Evolutionary conservation across 2,888 invertebrate species (phyloP).

Genomic region (Oligia fasciuncula): DNA sequence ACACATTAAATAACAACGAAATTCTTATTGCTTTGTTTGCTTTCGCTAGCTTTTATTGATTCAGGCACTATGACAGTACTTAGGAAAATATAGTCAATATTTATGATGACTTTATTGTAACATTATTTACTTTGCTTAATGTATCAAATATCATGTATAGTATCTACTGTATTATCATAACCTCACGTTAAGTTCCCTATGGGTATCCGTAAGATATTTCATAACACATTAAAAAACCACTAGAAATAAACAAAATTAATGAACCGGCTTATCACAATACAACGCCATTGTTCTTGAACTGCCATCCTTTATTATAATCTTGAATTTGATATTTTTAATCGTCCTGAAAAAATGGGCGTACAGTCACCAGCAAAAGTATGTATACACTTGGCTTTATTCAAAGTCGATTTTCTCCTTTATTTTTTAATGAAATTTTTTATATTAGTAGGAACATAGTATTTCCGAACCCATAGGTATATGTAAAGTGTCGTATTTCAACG

Average conservation of each 20-base stretch:
- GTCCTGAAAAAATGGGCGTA: not conserved
- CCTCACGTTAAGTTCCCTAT: not conserved
- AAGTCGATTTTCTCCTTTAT: too few species aligned
- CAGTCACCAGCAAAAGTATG: too few species aligned
- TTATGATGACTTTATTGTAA: not conserved
- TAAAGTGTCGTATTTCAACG: too few species aligned
- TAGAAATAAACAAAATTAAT: constrained; percentile 7
- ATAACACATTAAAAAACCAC: constrained; percentile 17
- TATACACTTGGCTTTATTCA: too few species aligned
- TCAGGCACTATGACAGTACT: constrained; percentile 40
- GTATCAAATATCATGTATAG: constrained; percentile 3
- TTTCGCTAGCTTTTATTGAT: constrained; percentile 16
- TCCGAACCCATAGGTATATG: too few species aligned
- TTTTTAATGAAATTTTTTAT: too few species aligned
- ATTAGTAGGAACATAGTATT: too few species aligned
- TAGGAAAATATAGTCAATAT: constrained; percentile 27
- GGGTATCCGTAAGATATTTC: not conserved
- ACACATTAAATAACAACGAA: constrained; percentile 66
- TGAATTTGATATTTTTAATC: not conserved
- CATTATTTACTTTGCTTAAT: not conserved
- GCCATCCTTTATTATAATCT: not conserved
- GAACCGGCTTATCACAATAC: constrained; percentile 21
- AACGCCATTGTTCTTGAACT: constrained; percentile 10
- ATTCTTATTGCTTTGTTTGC: constrained; percentile 67
- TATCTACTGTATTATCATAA: constrained; percentile 1